These are phyloP conservation scores for Tricholaema leucomelas DNA, from an alignment of 2,113 vertebrate species.

Conservation along the genomic window DNA sequence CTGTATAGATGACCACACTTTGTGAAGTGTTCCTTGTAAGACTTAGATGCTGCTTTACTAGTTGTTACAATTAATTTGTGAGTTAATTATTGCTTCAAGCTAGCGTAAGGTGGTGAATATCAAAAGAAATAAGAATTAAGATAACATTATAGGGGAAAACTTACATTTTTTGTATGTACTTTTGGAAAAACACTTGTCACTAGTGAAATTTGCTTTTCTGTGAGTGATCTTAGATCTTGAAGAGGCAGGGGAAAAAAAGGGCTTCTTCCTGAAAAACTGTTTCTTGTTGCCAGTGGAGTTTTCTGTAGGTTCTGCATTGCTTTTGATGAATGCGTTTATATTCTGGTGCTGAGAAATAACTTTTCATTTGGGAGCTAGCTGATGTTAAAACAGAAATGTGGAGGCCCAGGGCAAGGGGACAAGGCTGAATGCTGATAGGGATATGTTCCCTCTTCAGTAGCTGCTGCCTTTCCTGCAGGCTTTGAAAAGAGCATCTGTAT, in stretches of 20 bases:
- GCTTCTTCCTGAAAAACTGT: not conserved
- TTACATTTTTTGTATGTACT: not conserved
- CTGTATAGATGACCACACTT: not conserved
- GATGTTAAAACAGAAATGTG: slow-evolving; percentile 76
- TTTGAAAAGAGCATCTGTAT: not conserved
- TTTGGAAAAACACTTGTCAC: not conserved
- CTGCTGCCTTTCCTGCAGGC: slow-evolving; percentile 1
- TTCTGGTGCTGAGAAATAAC: slow-evolving; percentile 73
- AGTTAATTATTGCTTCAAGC: not conserved
- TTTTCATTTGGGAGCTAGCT: slow-evolving; percentile 75
- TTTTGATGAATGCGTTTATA: slow-evolving; percentile 72
- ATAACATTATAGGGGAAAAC: not conserved
- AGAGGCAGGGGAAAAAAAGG: not conserved
- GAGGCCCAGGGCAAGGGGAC: slow-evolving; percentile 71
- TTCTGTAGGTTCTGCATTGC: slow-evolving; percentile 11
- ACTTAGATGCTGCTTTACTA: not conserved
- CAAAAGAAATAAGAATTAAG: not conserved
- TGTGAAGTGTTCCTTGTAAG: not conserved
- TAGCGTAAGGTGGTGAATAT: not conserved
- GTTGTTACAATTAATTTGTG: not conserved
- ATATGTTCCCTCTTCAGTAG: slow-evolving; percentile 28
- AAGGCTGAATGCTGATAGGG: slow-evolving; percentile 53
- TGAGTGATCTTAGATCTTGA: not conserved
- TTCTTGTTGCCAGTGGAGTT: not conserved
- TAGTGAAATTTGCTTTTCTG: not conserved